A percentile compares a stretch with the other conserved stretches of the same genome.
Conservation (phyloP, 2,888 invertebrate species). For the Acanthosepion pharaonis region DNA sequence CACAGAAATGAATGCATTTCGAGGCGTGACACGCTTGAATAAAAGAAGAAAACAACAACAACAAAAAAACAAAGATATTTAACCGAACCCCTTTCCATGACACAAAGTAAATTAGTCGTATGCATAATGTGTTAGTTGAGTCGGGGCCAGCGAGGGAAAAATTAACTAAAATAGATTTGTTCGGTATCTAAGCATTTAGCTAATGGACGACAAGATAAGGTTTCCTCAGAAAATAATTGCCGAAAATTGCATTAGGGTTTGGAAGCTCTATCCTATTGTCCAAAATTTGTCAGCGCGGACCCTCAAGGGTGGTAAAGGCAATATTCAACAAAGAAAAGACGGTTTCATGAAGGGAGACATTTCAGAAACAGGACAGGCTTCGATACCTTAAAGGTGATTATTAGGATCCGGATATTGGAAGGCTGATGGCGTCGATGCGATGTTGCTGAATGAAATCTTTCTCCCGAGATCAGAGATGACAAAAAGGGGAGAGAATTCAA, state of each 20-base stretch:
- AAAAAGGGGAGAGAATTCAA: background rate
- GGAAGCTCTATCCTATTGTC: background rate
- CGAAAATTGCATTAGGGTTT: background rate
- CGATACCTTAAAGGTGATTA: background rate
- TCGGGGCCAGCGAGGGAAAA: background rate
- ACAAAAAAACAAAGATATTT: background rate
- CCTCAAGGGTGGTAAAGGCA: background rate
- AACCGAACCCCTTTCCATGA: background rate
- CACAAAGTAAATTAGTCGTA: background rate
- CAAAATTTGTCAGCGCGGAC: background rate
- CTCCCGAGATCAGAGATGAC: constrained; percentile 8
- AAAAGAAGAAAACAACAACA: background rate
- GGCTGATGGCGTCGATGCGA: background rate
- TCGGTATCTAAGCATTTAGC: background rate
- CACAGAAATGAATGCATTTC: background rate
- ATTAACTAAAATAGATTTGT: background rate
- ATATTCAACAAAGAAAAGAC: background rate
- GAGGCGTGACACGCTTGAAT: background rate
- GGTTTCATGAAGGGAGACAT: background rate
- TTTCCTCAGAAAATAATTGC: background rate
- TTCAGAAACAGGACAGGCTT: background rate
- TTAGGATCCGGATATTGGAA: constrained; percentile 4
- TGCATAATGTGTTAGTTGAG: background rate
- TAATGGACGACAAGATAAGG: background rate
- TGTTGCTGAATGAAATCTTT: background rate